Conservation (phyloP, 2,888 invertebrate genomes). For the Cephalotes varians region DNA sequence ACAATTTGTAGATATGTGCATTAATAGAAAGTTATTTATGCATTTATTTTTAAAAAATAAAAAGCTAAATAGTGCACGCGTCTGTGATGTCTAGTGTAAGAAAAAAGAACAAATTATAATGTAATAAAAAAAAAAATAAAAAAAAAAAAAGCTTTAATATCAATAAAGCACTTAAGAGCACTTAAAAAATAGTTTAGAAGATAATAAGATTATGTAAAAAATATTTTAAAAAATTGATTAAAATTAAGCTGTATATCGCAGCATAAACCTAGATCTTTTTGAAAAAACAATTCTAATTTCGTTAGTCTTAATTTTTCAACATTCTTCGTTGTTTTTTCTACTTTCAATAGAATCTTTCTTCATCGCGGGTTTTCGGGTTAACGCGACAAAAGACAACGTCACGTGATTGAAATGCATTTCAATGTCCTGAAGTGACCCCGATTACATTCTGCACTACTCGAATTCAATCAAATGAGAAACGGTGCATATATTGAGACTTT, state of each 20-base stretch:
- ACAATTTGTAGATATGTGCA: too few relatives aligned
- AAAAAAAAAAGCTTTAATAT: not conserved
- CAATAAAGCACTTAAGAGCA: too few relatives aligned
- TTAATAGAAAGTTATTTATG: too few relatives aligned
- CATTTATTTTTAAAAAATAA: too few relatives aligned
- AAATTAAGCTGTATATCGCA: not conserved
- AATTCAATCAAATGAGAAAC: slow-evolving; percentile 54
- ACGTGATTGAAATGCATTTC: slow-evolving; percentile 78
- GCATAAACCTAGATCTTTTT: not conserved
- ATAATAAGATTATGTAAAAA: not conserved
- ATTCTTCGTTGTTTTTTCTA: not conserved
- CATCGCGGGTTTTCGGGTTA: slow-evolving; percentile 72
- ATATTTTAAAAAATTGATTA: not conserved
- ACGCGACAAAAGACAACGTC: slow-evolving; percentile 65
- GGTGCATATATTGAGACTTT: slow-evolving; percentile 19
- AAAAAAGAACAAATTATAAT: too few relatives aligned
- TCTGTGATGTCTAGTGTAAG: too few relatives aligned
- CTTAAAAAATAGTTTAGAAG: not conserved
- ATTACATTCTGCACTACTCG: slow-evolving; percentile 59
- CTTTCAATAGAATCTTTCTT: slow-evolving; percentile 37
- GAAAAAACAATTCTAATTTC: not conserved
- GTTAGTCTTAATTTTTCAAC: not conserved
- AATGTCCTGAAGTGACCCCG: slow-evolving; percentile 77
- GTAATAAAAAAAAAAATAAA: not conserved
- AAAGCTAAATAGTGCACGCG: too few relatives aligned